Evolutionary conservation across 2,797 vertebrate genomes (phyloP), one percentile per base, ranked within the genome.

Genomic region (Parambassis ranga): DNA sequence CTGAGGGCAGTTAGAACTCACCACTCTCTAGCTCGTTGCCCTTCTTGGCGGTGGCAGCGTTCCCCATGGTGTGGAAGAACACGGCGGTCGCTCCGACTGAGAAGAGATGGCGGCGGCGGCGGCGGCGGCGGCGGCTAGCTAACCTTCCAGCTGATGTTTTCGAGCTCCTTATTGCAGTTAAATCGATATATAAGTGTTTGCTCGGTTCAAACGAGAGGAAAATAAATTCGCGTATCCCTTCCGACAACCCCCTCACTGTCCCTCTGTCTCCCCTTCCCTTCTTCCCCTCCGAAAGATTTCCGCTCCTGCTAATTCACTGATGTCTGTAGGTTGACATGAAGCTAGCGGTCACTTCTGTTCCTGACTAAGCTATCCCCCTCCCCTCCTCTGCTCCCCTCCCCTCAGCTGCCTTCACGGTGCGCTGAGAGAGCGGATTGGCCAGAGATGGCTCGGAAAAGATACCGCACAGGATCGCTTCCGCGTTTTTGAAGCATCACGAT

Each of bases 1-100:
- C 2, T 2, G 44, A 51, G 15, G 32, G 11, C 32, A 30, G 26
- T 13, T 9, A 11, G 27, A 37, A 92, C 95, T 96, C 91, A 96
- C 96, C 96, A 93, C 95, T 98, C 92, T 97, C 96, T 63, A 97
- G 92, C 93, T 98, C 96, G 94, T 95, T 95, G 93, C 95, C 95
- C 90, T 97, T 96, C 93, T 96, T 96, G 92, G 96, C 95, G 79
- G 96, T 94, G 73, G 96, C 96, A 65, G 96, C 94, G 95, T 98
- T 97, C 77, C 96, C 96, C 96, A 97, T 96, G 89, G 86, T 91
- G 76, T 72, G 91, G 91, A 90, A 91, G 89, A n/a, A 90, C 89
- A 83, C 90, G 77, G 81, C 77, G 79, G 58, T 71, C 74, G 89
- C 86, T 83, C 78, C 77, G 82, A 73, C 75, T 66, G 72, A 79